Conservation (phyloP, 2,113 vertebrate species). For the Drymodes brunneopygia region DNA sequence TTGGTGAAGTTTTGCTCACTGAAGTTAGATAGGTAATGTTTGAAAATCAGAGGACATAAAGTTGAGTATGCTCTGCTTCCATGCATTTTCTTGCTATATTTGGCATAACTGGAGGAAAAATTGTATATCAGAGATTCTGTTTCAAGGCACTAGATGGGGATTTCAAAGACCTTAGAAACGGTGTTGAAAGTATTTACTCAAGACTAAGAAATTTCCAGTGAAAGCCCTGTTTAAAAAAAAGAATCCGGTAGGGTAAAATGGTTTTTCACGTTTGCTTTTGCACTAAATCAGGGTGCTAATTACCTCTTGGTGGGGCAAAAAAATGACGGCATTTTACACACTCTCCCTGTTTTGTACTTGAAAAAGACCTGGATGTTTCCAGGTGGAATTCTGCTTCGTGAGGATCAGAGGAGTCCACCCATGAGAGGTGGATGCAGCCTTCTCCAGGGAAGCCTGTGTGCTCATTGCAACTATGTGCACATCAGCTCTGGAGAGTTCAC, state of each 20-base stretch:
- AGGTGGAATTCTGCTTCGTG: not conserved
- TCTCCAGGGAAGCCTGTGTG: rapidly evolving
- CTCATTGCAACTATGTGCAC: not conserved
- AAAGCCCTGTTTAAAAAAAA: slow-evolving; percentile 24
- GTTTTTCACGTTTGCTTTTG: slow-evolving; percentile 22
- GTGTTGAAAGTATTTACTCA: slow-evolving; percentile 31
- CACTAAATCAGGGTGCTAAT: slow-evolving; percentile 8
- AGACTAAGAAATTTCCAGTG: slow-evolving; percentile 67
- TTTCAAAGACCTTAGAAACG: slow-evolving; percentile 61
- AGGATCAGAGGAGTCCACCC: not conserved
- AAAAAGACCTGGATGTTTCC: not conserved
- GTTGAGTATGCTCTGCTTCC: not conserved
- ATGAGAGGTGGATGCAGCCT: not conserved
- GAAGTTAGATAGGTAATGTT: slow-evolving; percentile 32
- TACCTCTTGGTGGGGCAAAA: not conserved
- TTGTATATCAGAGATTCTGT: slow-evolving; percentile 53
- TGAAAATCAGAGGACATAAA: not conserved
- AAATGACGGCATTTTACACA: not conserved
- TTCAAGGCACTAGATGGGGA: slow-evolving; percentile 61
- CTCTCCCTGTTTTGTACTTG: slow-evolving; percentile 9
- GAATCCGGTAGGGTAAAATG: slow-evolving; percentile 33
- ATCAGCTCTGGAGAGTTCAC: rapidly evolving
- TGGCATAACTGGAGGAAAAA: slow-evolving; percentile 41
- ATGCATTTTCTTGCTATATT: slow-evolving; percentile 33
- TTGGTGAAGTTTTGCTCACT: slow-evolving; percentile 3